phyloP scores from a whole-genome alignment of 2,113 vertebrate species.

The Tragelaphus buxtoni region DNA sequence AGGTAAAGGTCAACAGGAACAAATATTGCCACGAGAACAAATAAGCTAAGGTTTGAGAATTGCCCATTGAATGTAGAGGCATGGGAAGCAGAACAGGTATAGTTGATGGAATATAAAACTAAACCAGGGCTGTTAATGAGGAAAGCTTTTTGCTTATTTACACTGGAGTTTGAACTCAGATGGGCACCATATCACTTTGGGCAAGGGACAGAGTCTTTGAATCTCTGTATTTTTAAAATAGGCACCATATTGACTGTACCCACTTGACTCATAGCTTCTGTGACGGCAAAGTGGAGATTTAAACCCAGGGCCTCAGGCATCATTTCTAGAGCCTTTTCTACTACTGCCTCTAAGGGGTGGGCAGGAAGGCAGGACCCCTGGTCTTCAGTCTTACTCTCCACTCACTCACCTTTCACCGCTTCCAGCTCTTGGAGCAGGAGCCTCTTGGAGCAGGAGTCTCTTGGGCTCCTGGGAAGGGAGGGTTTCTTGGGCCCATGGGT shows the following conservation, averaged over 20 bases:
- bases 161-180: not conserved
- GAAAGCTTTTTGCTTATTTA: not conserved
- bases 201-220: not conserved
- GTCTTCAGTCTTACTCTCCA: not conserved
- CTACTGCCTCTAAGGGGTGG: not conserved
- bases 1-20: not conserved
- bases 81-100: not conserved
- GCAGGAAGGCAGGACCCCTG: not conserved
- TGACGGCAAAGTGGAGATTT: not conserved
- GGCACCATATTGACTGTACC: not conserved
- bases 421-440: slow-evolving; percentile 8
- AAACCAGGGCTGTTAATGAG: not conserved
- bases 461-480: slow-evolving; percentile 19
- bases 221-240: not conserved
- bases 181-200: not conserved
- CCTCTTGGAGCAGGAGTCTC: not conserved
- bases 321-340: not conserved
- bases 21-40: not conserved
- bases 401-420: not conserved
- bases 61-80: not conserved
- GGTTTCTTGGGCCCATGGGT: not conserved
- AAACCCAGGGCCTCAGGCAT: not conserved
- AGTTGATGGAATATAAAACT: not conserved
- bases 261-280: not conserved
- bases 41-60: not conserved